Evolutionary conservation across 2,113 vertebrate genomes (phyloP).

Genomic region (Anarhynchus alexandrinus): DNA sequence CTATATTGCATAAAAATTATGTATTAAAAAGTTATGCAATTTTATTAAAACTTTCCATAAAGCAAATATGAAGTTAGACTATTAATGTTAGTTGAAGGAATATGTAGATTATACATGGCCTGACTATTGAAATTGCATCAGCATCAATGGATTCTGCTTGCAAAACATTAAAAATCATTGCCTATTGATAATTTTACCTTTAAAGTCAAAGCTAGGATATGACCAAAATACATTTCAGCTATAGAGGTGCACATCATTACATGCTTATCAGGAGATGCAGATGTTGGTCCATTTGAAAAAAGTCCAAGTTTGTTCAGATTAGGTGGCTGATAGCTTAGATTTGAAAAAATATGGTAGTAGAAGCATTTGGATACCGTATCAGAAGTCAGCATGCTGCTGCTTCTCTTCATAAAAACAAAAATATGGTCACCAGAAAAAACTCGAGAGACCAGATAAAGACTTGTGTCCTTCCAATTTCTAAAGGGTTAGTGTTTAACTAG

Average conservation of each 20-base stretch:
- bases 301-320: not conserved
- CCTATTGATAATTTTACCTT: not conserved
- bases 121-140: not conserved
- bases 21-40: not conserved
- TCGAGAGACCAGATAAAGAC: not conserved
- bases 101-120: fast-evolving
- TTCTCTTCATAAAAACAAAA: not conserved
- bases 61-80: not conserved
- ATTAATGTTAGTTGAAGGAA: not conserved
- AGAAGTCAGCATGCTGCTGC: not conserved
- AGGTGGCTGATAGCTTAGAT: not conserved
- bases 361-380: not conserved
- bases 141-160: not conserved
- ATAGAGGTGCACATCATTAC: not conserved
- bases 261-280: not conserved
- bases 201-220: not conserved
- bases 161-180: not conserved
- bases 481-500: not conserved
- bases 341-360: not conserved
- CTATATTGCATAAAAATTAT: not conserved
- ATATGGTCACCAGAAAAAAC: not conserved
- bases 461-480: not conserved
- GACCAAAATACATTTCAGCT: not conserved
- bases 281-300: not conserved
- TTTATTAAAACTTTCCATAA: not conserved